Evolutionary conservation across 1,140 invertebrate genomes (phyloP).

Genomic region (Meloidogyne chitwoodi): DNA sequence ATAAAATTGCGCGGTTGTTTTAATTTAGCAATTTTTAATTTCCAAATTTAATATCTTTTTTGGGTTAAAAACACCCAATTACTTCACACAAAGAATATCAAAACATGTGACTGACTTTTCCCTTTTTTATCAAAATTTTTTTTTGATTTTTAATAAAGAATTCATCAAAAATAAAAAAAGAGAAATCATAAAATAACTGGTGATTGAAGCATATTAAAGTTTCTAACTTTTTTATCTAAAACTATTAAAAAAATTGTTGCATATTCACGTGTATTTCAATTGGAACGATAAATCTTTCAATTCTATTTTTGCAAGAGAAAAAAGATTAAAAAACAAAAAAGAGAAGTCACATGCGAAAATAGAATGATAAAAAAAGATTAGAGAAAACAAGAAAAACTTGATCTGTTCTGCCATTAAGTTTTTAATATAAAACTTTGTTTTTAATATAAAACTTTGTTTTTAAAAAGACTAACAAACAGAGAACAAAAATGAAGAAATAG

Average conservation of each 20-base stretch:
- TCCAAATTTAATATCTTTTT: too few species aligned
- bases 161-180: not conserved
- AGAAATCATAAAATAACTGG: not conserved
- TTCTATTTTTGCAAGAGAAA: not conserved
- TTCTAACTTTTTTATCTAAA: not conserved
- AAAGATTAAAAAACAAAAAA: not conserved
- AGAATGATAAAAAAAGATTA: not conserved
- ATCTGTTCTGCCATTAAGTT: not conserved
- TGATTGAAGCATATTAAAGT: not conserved
- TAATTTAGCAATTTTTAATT: too few species aligned
- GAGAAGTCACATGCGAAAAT: not conserved
- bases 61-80: not conserved
- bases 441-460: not conserved
- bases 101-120: not conserved
- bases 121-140: not conserved
- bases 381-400: not conserved
- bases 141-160: not conserved
- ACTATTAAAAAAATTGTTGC: not conserved
- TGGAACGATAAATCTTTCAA: too few species aligned
- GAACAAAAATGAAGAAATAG: not conserved
- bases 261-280: not conserved
- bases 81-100: not conserved
- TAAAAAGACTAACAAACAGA: not conserved
- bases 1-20: too few species aligned
- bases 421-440: too few species aligned